Evolutionary conservation across 2,888 invertebrate genomes (phyloP).

Genomic region (Pyrrhia umbra): DNA sequence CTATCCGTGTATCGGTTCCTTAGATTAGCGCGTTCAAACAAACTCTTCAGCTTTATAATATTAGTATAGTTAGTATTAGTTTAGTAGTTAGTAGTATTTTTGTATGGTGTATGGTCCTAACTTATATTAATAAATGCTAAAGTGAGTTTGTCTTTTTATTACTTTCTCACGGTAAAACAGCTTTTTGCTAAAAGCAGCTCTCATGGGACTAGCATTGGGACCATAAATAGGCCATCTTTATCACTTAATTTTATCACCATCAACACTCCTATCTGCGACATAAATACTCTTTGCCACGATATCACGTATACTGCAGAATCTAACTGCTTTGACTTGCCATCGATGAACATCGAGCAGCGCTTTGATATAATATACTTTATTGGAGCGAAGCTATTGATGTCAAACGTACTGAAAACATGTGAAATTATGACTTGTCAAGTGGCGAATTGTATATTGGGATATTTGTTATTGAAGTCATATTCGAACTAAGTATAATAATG

Average conservation of each 20-base stretch:
- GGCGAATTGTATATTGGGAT: constrained; percentile 1
- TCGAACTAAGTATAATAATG: background rate
- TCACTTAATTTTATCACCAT: background rate
- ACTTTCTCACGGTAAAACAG: too few species aligned
- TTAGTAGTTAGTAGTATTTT: too few species aligned
- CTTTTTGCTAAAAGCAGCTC: too few species aligned
- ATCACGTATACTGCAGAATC: constrained; percentile 5
- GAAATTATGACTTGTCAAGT: constrained; percentile 12
- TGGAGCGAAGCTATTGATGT: constrained; percentile 24
- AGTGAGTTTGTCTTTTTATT: too few species aligned
- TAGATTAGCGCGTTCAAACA: too few species aligned
- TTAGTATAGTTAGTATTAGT: too few species aligned
- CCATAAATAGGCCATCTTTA: too few species aligned
- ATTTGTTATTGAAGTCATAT: background rate
- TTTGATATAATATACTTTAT: constrained; percentile 32
- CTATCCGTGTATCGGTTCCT: too few species aligned
- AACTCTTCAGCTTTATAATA: too few species aligned
- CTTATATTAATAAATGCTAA: too few species aligned
- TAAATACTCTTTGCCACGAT: constrained; percentile 9
- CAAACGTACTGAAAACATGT: constrained; percentile 35
- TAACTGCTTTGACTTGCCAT: constrained; percentile 40
- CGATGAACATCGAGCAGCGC: constrained; percentile 5
- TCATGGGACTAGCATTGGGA: too few species aligned
- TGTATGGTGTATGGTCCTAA: too few species aligned
- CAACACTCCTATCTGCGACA: background rate